Conservation (phyloP, 2,113 vertebrate genomes). For the Odontesthes bonariensis region DNA sequence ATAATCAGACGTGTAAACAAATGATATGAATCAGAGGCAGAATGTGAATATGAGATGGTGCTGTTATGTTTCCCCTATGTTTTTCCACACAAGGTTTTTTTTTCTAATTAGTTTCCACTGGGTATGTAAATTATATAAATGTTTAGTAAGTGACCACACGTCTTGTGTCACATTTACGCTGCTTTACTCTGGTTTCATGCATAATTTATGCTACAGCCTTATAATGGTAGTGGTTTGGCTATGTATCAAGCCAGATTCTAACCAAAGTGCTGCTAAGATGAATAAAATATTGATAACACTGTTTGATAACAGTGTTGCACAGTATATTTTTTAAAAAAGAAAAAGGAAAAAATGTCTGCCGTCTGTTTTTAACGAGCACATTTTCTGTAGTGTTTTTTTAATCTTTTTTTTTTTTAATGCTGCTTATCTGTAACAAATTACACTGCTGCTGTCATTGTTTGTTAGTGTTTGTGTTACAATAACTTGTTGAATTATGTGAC, state of each 20-base stretch:
- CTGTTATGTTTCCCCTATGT: constrained; percentile 20
- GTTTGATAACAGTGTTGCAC: constrained; percentile 1
- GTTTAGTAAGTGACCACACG: constrained; percentile 5
- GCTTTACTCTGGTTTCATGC: constrained; percentile 16
- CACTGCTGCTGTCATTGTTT: constrained; percentile 7
- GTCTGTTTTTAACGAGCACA: constrained; percentile 8
- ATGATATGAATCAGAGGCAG: not conserved
- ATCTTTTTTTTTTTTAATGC: not conserved
- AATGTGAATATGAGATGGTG: constrained; percentile 14
- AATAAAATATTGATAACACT: constrained; percentile 13
- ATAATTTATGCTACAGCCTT: constrained; percentile 28
- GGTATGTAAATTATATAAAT: constrained; percentile 14
- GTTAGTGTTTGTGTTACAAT: constrained; percentile 19
- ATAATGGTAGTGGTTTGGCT: constrained; percentile 14
- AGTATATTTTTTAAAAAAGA: not conserved
- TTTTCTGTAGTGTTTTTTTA: not conserved
- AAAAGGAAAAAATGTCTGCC: constrained; percentile 1
- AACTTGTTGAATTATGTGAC: not conserved
- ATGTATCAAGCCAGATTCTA: constrained; percentile 27
- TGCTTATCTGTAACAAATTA: not conserved
- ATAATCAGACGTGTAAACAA: constrained; percentile 19
- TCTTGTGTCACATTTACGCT: constrained; percentile 6
- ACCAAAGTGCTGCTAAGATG: constrained; percentile 72
- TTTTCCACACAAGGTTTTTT: not conserved
- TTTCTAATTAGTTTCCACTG: too few species aligned